phyloP scores from a whole-genome alignment of 2,797 vertebrate species.

The Serranus cabrilla region DNA sequence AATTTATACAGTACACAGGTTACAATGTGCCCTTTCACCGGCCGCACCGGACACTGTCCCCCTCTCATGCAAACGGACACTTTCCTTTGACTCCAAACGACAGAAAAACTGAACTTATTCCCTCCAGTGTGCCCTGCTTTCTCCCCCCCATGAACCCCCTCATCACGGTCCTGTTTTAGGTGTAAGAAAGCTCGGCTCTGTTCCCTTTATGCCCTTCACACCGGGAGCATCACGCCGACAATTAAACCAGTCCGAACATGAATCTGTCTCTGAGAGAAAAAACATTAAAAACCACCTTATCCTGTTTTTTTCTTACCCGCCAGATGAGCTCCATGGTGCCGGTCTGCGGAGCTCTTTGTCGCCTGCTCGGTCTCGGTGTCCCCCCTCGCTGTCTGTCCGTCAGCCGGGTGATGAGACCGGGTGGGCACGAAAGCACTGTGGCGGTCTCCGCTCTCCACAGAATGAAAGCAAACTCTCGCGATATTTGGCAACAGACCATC shows the following conservation, averaged over 20 bases:
- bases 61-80: slow-evolving; percentile 21
- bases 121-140: not conserved
- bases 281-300: not conserved
- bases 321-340: slow-evolving; percentile 48
- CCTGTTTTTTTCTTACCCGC: slow-evolving; percentile 46
- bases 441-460: slow-evolving; percentile 1
- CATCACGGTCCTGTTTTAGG: slow-evolving; percentile 10
- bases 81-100: slow-evolving; percentile 3
- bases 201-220: slow-evolving; percentile 27
- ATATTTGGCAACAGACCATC: slow-evolving; percentile 1
- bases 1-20: slow-evolving; percentile 44
- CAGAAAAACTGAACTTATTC: not conserved
- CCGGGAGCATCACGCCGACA: slow-evolving; percentile 38
- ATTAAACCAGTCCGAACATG: not conserved
- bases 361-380: not conserved
- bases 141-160: not conserved
- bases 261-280: not conserved
- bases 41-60: slow-evolving; percentile 9
- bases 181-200: slow-evolving; percentile 24
- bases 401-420: slow-evolving; percentile 60
- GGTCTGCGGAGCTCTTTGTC: slow-evolving; percentile 32
- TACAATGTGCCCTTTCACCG: slow-evolving; percentile 59
- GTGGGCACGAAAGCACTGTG: not conserved
- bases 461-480: slow-evolving; percentile 40
- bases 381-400: slow-evolving; percentile 11